These are phyloP conservation scores for Girardia tigrina DNA, from an alignment of 2,888 invertebrate species.

Conservation along the genomic window DNA sequence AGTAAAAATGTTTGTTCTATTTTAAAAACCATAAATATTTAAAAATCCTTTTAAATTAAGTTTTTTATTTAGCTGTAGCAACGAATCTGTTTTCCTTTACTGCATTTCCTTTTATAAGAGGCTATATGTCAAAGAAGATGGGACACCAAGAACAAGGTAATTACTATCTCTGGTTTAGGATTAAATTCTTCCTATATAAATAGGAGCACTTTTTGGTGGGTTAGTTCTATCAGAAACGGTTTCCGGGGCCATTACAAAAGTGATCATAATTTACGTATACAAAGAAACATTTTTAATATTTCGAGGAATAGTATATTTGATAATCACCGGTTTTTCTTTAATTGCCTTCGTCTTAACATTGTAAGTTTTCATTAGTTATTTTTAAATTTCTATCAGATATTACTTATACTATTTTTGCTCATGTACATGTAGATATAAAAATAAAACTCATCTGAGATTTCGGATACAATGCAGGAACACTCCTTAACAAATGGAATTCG, in stretches of 20 bases:
- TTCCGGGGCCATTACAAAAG: neutral
- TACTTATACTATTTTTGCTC: too few species aligned
- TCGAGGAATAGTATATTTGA: neutral
- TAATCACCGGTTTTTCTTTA: neutral
- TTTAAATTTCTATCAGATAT: too few species aligned
- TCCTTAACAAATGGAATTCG: too few species aligned
- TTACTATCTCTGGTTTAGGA: neutral
- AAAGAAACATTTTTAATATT: neutral
- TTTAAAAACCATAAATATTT: too few species aligned
- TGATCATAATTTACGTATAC: neutral
- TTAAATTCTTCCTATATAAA: neutral
- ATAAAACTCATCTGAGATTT: too few species aligned
- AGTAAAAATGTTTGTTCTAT: too few species aligned
- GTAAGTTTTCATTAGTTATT: too few species aligned
- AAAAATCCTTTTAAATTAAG: too few species aligned
- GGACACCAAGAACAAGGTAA: neutral
- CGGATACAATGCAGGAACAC: too few species aligned
- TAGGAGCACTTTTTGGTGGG: neutral
- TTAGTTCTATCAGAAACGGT: conserved; percentile 8
- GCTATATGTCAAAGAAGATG: neutral
- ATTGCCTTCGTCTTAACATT: neutral
- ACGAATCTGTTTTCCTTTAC: neutral
- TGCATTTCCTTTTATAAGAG: neutral
- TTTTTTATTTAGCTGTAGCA: neutral
- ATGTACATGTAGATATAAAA: too few species aligned